Base-by-base conservation (phyloP, 1,140 invertebrate species). In the Pogonomyrmex californicus region DNA sequence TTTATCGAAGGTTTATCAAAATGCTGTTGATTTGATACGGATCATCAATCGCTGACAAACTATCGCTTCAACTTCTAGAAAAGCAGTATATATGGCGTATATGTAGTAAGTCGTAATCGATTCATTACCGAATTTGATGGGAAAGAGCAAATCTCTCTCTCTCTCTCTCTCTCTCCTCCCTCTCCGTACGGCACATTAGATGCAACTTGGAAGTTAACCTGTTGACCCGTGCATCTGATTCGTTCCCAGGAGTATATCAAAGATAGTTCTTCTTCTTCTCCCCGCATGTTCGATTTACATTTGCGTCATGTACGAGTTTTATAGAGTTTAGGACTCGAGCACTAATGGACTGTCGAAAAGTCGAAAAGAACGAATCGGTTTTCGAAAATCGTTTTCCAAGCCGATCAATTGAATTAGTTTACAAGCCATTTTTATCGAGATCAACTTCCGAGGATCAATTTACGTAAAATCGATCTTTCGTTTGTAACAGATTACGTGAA, bases 1-100 rank as follows among this genome's bases (percentile, higher is more conserved):
- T n/a, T n/a, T n/a, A n/a, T n/a, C 75, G 86, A 87, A 81, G 38
- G 56, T 88, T 89, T 76, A 89, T 89, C 82, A 87, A 89, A 87
- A 85, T 79, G 73, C 76, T 87, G 87, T 89, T 87, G 86, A 75
- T 65, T 10, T 60, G 47, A 41, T 62, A 85, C 79, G 76, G 63
- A 78, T 87, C 78, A 63, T 41, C 49, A 79, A 49, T 56, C 66
- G 12, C 10, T 56, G n/a, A 33, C 9, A 86, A 83, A 85, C 66
- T 86, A 36, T 3, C 23, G 47, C 2, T 12, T 54, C 36, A 71
- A 78, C 66, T 87, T 88, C 47, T 63, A 14, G 7, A 49, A 82
- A 71, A 75, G 47, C 36, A 17, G 51, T 54, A 58, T 62, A 71
- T 6, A 71, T 23, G 30, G 36, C 38, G 30, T 38, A 83, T 71